These are phyloP conservation scores for Metridium senile DNA, from an alignment of 92 coral and sea anemone genomes.

Conservation along the genomic window DNA sequence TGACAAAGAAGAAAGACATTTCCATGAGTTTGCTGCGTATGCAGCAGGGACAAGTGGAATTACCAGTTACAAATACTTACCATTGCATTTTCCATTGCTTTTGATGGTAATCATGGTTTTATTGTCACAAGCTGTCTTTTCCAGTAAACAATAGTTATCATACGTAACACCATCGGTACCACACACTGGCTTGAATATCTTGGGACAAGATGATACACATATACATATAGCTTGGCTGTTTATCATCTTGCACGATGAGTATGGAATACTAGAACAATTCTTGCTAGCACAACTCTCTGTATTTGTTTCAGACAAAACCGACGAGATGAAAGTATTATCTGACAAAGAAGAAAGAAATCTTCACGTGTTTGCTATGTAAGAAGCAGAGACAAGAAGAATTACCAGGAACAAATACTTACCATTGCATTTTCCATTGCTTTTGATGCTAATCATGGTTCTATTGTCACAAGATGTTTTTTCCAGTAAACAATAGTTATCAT, in stretches of 20 bases:
- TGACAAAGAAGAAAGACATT: too few species aligned
- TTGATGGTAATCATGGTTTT: constrained; percentile 12
- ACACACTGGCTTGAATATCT: constrained; percentile 17
- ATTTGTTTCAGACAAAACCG: too few species aligned
- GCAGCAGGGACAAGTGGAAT: too few species aligned
- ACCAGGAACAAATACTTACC: too few species aligned
- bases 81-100: neutral
- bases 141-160: constrained; percentile 10
- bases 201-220: constrained; percentile 29
- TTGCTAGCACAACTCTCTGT: neutral
- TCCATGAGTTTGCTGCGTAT: too few species aligned
- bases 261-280: constrained; percentile 2
- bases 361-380: neutral
- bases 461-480: constrained; percentile 3
- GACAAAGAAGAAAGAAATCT: too few species aligned
- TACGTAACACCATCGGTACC: constrained; percentile 21
- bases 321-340: too few species aligned
- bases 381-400: too few species aligned
- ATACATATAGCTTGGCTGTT: constrained; percentile 37
- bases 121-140: constrained; percentile 7
- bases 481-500: constrained; percentile 14
- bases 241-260: constrained; percentile 35
- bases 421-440: neutral
- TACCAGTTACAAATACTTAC: neutral
- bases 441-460: neutral